A percentile compares a stretch with the other conserved stretches of the same genome.
Conservation (phyloP, 2,113 vertebrate species). For the Muntiacus muntjak region DNA sequence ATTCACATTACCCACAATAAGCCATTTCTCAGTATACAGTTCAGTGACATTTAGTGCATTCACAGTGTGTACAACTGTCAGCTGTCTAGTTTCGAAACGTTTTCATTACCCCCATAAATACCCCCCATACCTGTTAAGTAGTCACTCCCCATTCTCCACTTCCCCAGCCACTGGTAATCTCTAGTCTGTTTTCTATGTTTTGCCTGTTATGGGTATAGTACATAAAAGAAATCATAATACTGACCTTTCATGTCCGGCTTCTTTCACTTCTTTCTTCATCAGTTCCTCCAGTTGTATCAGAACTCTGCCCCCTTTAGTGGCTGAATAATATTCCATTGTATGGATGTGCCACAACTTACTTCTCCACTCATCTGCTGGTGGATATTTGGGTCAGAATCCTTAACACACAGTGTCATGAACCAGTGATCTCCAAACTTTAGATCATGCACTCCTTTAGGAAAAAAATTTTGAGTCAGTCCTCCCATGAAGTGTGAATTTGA, state of each 20-base stretch:
- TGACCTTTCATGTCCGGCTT: background rate
- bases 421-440: background rate
- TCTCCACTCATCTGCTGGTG: fast-evolving
- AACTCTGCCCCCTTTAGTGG: background rate
- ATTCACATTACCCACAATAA: background rate
- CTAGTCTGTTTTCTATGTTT: background rate
- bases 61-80: fast-evolving
- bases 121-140: fast-evolving
- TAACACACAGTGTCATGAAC: background rate
- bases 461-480: background rate
- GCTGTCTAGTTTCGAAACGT: background rate
- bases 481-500: background rate
- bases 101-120: background rate
- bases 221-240: no score
- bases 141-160: fast-evolving
- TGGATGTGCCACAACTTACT: background rate
- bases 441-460: background rate
- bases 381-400: background rate
- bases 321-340: fast-evolving
- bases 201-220: background rate
- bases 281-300: background rate
- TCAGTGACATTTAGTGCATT: background rate
- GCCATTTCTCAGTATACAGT: no score
- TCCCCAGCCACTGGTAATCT: background rate
- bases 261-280: background rate